phyloP scores from a whole-genome alignment of 2,113 vertebrate genomes.

The Eublepharis macularius region DNA sequence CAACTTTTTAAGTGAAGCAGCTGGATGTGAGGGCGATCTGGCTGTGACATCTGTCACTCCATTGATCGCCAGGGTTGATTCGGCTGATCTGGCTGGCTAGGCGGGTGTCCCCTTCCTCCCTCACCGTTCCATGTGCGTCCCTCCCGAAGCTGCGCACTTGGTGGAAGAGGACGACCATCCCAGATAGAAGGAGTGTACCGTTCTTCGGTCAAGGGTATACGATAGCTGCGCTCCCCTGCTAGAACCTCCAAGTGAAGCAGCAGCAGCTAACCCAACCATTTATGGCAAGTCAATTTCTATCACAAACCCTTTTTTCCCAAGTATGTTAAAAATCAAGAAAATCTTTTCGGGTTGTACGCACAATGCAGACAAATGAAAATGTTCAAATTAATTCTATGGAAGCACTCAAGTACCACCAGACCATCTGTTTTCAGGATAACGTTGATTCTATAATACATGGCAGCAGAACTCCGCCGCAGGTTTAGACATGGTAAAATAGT shows the following conservation, averaged over 20 bases:
- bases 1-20: not conserved
- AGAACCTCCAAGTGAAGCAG: no score
- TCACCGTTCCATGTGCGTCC: no score
- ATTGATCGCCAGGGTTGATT: no score
- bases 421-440: conserved; percentile 7
- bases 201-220: no score
- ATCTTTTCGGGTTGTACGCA: not conserved
- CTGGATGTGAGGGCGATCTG: no score
- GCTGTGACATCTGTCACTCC: no score
- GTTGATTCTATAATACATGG: not conserved
- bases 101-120: no score
- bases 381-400: not conserved
- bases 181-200: no score
- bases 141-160: no score
- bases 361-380: conserved; percentile 11
- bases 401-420: not conserved
- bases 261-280: not conserved
- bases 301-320: not conserved
- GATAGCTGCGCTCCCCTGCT: no score
- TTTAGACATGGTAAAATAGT: not conserved
- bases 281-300: not conserved
- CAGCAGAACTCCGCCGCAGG: not conserved
- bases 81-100: no score
- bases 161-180: no score
- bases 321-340: not conserved